Percentiles rank a stretch among this genome's conserved stretches.
Conservation (phyloP, 2,888 invertebrate genomes). For the Drosophila borealis region DNA sequence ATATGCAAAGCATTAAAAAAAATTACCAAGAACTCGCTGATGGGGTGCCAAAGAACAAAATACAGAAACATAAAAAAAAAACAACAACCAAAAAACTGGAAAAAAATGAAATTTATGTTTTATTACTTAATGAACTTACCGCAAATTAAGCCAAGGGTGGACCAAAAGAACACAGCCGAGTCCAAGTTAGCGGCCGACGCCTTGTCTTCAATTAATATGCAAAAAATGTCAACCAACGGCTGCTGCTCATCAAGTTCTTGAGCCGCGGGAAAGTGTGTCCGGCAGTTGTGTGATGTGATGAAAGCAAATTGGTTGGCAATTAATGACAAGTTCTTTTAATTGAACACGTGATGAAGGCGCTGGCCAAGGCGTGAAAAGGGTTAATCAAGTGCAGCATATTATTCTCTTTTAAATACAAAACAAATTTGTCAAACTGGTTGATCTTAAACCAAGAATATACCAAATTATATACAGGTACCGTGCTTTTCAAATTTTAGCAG, state of each 20-base stretch:
- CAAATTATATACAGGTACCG: not conserved
- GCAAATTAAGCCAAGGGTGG: slow-evolving; percentile 77
- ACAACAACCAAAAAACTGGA: slow-evolving; percentile 32
- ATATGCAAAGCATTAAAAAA: slow-evolving; percentile 80
- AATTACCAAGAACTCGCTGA: slow-evolving; percentile 59
- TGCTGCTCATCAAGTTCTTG: slow-evolving; percentile 53
- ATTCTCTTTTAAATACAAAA: not conserved
- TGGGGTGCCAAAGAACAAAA: slow-evolving; percentile 32
- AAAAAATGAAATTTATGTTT: slow-evolving; percentile 76
- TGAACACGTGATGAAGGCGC: slow-evolving; percentile 60
- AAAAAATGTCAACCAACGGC: slow-evolving; percentile 80
- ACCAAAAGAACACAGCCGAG: slow-evolving; percentile 16
- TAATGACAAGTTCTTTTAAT: slow-evolving; percentile 69
- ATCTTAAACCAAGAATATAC: no score
- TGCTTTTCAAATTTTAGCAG: no score
- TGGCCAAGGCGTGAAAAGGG: slow-evolving; percentile 29
- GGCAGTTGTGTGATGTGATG: slow-evolving; percentile 35
- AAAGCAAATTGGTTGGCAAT: slow-evolving; percentile 75
- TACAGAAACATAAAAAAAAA: slow-evolving; percentile 10
- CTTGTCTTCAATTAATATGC: slow-evolving; percentile 82
- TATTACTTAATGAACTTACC: slow-evolving; percentile 83
- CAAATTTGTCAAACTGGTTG: not conserved
- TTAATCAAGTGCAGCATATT: slow-evolving; percentile 27
- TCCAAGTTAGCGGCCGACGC: slow-evolving; percentile 27
- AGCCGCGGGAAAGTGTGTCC: slow-evolving; percentile 47